These are phyloP conservation scores for Lasiurus cinereus DNA, from an alignment of 2,113 vertebrate species.

Conservation along the genomic window DNA sequence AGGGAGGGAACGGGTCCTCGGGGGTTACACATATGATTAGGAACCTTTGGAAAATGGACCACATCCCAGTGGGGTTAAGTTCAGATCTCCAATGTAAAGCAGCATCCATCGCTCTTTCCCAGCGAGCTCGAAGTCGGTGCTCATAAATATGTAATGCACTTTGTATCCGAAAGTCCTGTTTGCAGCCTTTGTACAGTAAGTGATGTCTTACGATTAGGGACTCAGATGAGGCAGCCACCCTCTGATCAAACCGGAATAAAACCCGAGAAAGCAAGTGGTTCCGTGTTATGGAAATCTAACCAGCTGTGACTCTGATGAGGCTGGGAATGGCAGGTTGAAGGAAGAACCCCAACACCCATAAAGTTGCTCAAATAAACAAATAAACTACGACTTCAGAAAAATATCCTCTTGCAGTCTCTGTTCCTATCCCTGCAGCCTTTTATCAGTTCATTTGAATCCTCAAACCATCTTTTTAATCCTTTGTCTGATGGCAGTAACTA, in stretches of 20 bases:
- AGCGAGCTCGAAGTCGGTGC: background rate
- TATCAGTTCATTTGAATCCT: background rate
- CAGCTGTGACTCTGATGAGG: background rate
- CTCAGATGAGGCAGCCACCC: background rate
- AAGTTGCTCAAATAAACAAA: background rate
- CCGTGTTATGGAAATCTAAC: background rate
- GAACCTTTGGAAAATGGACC: conserved; percentile 47
- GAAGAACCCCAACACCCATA: background rate
- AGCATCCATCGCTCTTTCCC: background rate
- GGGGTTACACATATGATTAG: conserved; percentile 14
- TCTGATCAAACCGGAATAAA: background rate
- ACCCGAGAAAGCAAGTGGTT: background rate
- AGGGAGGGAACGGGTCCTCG: background rate
- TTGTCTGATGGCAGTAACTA: background rate
- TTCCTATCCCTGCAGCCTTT: background rate
- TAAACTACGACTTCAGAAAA: background rate
- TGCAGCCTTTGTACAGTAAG: conserved; percentile 40
- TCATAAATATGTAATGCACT: conserved; percentile 57
- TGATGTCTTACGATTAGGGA: conserved; percentile 25
- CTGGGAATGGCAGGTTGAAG: background rate
- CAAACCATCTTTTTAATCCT: background rate
- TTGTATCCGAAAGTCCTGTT: conserved; percentile 18
- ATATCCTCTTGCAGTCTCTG: background rate
- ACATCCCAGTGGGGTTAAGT: conserved; percentile 44
- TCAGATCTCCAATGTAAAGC: conserved; percentile 18